These are phyloP conservation scores for Neosilurus mollespiculum DNA, from an alignment of 2,797 vertebrate genomes.

Conservation along the genomic window DNA sequence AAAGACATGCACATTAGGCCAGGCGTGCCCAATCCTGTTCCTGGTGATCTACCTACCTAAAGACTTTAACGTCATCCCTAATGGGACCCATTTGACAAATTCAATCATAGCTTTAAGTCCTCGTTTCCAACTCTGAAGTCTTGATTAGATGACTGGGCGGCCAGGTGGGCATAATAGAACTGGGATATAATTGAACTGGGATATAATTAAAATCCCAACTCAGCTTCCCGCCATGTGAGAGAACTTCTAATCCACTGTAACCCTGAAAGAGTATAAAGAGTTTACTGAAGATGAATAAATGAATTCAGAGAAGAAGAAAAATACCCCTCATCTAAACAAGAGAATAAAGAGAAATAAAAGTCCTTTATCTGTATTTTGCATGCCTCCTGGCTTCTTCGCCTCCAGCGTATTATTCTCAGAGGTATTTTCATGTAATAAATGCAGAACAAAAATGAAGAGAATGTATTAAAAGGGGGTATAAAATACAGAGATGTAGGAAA, in stretches of 20 bases:
- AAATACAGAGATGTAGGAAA: constrained; percentile 13
- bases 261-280: not conserved
- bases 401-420: not conserved
- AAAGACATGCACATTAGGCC: no score
- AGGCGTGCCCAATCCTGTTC: no score
- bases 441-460: not conserved
- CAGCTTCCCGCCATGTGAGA: not conserved
- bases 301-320: not conserved
- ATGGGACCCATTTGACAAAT: no score
- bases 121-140: no score
- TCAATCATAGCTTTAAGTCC: no score
- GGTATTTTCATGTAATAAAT: not conserved
- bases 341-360: not conserved
- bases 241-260: not conserved
- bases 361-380: not conserved
- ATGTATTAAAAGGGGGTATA: not conserved
- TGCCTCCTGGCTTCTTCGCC: not conserved
- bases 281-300: not conserved
- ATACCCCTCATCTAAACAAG: no score
- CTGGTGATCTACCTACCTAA: no score
- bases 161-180: no score
- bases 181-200: not conserved
- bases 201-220: not conserved
- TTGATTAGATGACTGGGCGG: no score
- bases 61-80: no score